Base-by-base conservation (phyloP, 2,888 invertebrate species). In the Drosophila pegasa region DNA sequence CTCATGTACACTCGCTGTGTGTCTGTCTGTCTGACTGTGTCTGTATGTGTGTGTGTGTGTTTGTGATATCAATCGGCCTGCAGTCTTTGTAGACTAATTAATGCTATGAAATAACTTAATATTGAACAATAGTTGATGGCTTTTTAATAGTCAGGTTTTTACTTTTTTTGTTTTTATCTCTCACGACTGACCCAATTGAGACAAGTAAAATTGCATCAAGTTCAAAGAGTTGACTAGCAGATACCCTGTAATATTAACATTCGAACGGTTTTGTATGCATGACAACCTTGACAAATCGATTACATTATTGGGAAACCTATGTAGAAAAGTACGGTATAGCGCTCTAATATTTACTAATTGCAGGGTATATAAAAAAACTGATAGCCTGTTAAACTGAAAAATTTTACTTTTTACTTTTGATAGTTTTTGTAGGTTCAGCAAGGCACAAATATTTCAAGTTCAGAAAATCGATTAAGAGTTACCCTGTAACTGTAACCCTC, bases 91-190 rank as follows among this genome's bases (percentile, higher is more conserved):
- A 57, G 57, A 65, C 79, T 82, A 82, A 79, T 82, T 87, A 85
- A 71, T 74, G 77, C 79, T 77, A 77, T 81, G 77, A 83, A 83
- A 83, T 83, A 83, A 83, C 88, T 82, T 85, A 79, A 87, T 87
- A 85, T 83, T 85, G 78, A 86, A 85, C 86, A 83, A 88, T 85
- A 80, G 70, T 62, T 85, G 80, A 83, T 88, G 83, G 59, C 61
- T 59, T 87, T 83, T 87, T 87, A 83, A 83, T 83, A 75, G 80
- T 65, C 48, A 59, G 73, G 63, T 74, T 71, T 84, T 68, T 56
- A 48, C 48, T 64, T 75, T 63, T 74, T 58, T 75, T 54, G 64
- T 60, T 55, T 66, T 50, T 68, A 72, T 74, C 59, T 60, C 80
- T 75, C 76, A 72, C 52, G 65, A 57, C 64, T 83, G 88, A 85